Evolutionary conservation across 2,113 vertebrate genomes (phyloP), one percentile per base, ranked within the genome.

Genomic region (Heterotilapia buettikoferi): DNA sequence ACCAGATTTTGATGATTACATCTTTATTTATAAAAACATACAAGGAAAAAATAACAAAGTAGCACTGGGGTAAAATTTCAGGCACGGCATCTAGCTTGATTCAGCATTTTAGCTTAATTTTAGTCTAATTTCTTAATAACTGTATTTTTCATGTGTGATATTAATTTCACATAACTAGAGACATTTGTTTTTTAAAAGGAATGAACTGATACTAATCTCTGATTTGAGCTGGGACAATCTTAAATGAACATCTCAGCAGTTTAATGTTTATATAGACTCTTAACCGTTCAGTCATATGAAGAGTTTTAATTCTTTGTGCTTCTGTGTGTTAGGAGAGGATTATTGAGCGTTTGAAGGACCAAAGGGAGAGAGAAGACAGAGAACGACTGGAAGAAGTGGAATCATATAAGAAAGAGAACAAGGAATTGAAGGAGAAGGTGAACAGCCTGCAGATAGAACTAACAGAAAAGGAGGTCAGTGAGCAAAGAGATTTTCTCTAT

Each of bases 271-370:
- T 50, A 50, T 26, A 33, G 19, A 33, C 56, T 29, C 29, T 40
- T n/a, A 29, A 14, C 36, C 18, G 2, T 68, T 56, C 16, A 29
- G 38, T 26, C 21, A 87, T 21, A 33, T 59, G 18, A 33, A 40
- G 10, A 61, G 12, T 4, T n/a, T 84, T 66, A 26, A 80, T 38
- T 50, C 8, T 54, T 12, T 83, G 3, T 82, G 21, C 54, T 12
- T 84, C 36, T 88, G 24, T 83, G 38, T 54, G 24, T 61, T 89
- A 99, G 99, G 99, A 99, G 96, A 97, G 98, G 96, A 99, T 99
- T 90, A 99, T 99, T 73, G 99, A 99, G 87, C 98, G 98, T 86
- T 97, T 99, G 94, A 99, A 99, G 96, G 98, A 99, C 93, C 99
- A 99, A 93, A 97, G 99, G 50, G 98, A 99, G 83, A 96, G 98